Percentiles rank a stretch among this genome's conserved stretches.
Evolutionary conservation across 2,797 vertebrate genomes (phyloP).

Genomic region (Thunnus albacares): DNA sequence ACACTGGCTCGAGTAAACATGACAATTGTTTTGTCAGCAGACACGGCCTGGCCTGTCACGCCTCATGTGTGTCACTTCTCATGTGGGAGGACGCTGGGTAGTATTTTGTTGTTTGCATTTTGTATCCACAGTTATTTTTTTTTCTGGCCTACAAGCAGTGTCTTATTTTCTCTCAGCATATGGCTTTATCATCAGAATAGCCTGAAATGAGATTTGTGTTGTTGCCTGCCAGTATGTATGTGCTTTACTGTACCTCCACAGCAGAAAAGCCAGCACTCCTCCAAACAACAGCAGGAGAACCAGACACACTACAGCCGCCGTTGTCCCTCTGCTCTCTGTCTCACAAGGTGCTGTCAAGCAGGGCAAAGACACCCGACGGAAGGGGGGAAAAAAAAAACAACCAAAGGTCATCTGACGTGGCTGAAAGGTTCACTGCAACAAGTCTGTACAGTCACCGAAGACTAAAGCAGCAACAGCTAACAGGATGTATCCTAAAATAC

Average conservation of each 20-base stretch:
- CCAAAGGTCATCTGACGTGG: slow-evolving; percentile 39
- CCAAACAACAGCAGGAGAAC: slow-evolving; percentile 71
- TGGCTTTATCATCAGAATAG: slow-evolving; percentile 47
- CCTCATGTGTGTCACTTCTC: slow-evolving; percentile 32
- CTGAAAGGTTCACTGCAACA: slow-evolving; percentile 28
- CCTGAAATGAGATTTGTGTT: slow-evolving; percentile 64
- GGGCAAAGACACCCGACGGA: slow-evolving; percentile 31
- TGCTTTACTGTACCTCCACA: slow-evolving; percentile 82
- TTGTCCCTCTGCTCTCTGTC: slow-evolving; percentile 54
- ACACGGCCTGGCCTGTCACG: slow-evolving; percentile 44
- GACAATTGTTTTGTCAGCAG: slow-evolving; percentile 59
- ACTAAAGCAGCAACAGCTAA: slow-evolving; percentile 27
- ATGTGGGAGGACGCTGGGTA: slow-evolving; percentile 35
- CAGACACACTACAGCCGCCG: slow-evolving; percentile 70
- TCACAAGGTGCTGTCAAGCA: slow-evolving; percentile 80
- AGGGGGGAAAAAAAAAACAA: neutral
- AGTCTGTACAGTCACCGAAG: slow-evolving; percentile 18
- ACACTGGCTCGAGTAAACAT: slow-evolving; percentile 29
- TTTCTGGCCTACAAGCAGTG: slow-evolving; percentile 11
- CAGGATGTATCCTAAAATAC: slow-evolving; percentile 45
- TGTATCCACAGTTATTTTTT: neutral
- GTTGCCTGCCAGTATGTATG: slow-evolving; percentile 24
- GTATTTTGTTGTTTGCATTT: slow-evolving; percentile 44
- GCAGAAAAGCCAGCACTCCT: slow-evolving; percentile 74
- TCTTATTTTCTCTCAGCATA: slow-evolving; percentile 37